Conservation (phyloP, 2,888 invertebrate species). For the Pristionchus arcanus region DNA sequence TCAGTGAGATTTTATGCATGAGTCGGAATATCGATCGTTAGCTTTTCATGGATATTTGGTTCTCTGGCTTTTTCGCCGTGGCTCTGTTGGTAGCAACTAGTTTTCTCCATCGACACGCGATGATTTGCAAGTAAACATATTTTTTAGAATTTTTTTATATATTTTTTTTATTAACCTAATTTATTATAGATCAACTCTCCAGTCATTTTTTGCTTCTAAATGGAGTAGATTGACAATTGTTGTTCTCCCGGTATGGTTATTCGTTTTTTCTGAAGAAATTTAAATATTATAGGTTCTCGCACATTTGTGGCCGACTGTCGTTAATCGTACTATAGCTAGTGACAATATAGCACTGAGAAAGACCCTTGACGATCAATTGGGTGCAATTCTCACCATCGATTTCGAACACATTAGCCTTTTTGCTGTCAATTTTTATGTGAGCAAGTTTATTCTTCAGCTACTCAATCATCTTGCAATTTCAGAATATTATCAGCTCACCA, state of each 20-base stretch:
- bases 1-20: background rate
- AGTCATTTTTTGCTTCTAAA: background rate
- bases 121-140: background rate
- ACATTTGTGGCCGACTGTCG: background rate
- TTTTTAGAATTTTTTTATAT: background rate
- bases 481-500: background rate
- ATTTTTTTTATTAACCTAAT: background rate
- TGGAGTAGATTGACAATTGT: background rate
- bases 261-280: background rate
- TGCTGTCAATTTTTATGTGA: background rate
- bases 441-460: no score
- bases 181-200: background rate
- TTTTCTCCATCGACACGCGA: background rate
- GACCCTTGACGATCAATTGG: background rate
- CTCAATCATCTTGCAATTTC: background rate
- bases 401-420: background rate
- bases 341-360: background rate
- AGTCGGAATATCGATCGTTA: background rate
- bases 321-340: background rate
- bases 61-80: background rate
- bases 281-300: background rate
- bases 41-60: background rate
- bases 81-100: background rate
- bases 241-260: background rate
- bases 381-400: background rate